Conservation (phyloP, 2,888 invertebrate species). For the Polyommatus icarus region DNA sequence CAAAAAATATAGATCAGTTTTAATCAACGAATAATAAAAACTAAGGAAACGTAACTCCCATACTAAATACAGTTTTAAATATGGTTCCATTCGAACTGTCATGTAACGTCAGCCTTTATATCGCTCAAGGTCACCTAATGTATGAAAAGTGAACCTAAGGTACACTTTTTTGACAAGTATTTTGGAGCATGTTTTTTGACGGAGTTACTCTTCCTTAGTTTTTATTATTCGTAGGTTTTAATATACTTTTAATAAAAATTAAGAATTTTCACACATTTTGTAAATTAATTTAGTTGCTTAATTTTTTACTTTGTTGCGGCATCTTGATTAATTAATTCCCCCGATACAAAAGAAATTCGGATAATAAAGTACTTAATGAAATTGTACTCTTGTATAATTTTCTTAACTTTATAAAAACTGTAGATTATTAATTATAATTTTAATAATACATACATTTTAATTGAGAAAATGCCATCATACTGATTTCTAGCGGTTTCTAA, state of each 20-base stretch:
- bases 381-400: background rate
- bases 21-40: background rate
- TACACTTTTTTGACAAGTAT: too few relatives aligned
- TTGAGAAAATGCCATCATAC: background rate
- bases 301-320: background rate
- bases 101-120: too few relatives aligned
- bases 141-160: too few relatives aligned
- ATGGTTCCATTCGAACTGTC: too few relatives aligned
- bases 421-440: too few relatives aligned
- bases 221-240: too few relatives aligned
- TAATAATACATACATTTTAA: background rate
- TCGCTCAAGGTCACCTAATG: too few relatives aligned
- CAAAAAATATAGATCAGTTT: background rate
- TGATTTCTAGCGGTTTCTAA: background rate
- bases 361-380: background rate
- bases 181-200: too few relatives aligned
- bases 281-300: constrained; percentile 2
- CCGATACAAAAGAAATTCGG: background rate
- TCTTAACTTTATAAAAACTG: background rate
- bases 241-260: background rate
- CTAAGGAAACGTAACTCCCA: too few relatives aligned
- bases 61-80: too few relatives aligned
- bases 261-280: background rate
- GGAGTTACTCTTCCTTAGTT: too few relatives aligned
- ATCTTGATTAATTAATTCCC: background rate